These are phyloP conservation scores for Bolinopsis microptera DNA, from an alignment of 37 sponge, comb jelly and placozoan species.

Conservation along the genomic window DNA sequence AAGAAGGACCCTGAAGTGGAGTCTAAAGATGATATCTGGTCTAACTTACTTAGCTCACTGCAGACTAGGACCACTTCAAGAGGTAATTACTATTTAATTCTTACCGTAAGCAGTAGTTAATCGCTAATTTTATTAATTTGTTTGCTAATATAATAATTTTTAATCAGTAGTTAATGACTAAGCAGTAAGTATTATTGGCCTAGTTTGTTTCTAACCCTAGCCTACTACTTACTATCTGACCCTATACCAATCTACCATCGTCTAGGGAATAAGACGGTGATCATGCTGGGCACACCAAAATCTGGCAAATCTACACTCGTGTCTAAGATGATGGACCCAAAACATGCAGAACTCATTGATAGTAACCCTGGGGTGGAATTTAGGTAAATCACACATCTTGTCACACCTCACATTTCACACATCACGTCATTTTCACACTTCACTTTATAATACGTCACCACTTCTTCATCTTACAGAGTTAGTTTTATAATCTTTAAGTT, in stretches of 20 bases:
- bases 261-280: conserved; percentile 26
- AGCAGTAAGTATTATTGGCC: too few species aligned
- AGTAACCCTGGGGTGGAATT: conserved; percentile 17
- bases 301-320: conserved; percentile 58
- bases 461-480: too few species aligned
- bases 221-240: too few species aligned
- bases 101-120: neutral
- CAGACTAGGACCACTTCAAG: neutral
- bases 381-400: neutral
- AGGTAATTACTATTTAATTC: conserved; percentile 12
- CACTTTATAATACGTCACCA: too few species aligned
- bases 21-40: conserved; percentile 14
- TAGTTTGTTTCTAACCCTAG: too few species aligned
- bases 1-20: neutral
- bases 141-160: too few species aligned
- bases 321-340: neutral
- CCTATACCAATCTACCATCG: too few species aligned
- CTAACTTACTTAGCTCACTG: conserved; percentile 10
- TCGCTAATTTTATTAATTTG: too few species aligned
- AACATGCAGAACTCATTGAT: neutral
- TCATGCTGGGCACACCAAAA: conserved; percentile 13
- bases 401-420: neutral
- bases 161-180: too few species aligned
- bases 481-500: too few species aligned
- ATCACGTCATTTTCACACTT: too few species aligned